Percentiles rank a stretch among this genome's conserved stretches.
Conservation (phyloP, 2,113 vertebrate genomes). For the Jaculus jaculus region DNA sequence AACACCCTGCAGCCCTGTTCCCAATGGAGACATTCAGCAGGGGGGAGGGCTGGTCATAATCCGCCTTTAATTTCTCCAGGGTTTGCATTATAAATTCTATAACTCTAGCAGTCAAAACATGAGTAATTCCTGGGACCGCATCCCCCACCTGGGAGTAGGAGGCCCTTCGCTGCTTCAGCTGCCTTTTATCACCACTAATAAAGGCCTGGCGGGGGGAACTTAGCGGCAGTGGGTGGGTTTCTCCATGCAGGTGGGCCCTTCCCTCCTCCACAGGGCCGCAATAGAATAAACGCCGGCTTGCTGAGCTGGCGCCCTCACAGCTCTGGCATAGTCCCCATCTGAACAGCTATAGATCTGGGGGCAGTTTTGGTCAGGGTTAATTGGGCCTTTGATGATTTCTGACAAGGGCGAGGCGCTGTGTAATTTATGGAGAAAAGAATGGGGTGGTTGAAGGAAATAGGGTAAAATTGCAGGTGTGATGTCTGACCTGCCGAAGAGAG, state of each 20-base stretch:
- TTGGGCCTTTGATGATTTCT: constrained; percentile 52
- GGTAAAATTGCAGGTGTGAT: constrained; percentile 52
- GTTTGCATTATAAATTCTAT: constrained; percentile 76
- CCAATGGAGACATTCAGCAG: background rate
- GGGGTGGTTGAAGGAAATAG: constrained; percentile 2
- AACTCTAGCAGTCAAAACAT: constrained; percentile 78
- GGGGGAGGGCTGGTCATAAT: constrained; percentile 42
- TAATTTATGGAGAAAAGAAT: constrained; percentile 49
- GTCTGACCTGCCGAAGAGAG: background rate
- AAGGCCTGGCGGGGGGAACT: constrained; percentile 57
- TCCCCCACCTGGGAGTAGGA: constrained; percentile 72
- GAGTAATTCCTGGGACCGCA: constrained; percentile 67
- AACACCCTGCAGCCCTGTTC: background rate
- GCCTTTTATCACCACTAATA: constrained; percentile 75
- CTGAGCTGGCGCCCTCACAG: background rate
- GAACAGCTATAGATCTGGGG: background rate
- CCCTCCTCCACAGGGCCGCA: background rate
- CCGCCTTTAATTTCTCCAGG: constrained; percentile 75
- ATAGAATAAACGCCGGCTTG: background rate
- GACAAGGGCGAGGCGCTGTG: background rate
- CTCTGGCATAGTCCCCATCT: background rate
- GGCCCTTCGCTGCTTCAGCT: constrained; percentile 36
- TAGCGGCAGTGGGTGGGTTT: constrained; percentile 58
- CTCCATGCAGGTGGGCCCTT: background rate
- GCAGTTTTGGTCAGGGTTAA: constrained; percentile 53